phyloP scores from a whole-genome alignment of 2,797 vertebrate species.

The Acipenser oxyrinchus region DNA sequence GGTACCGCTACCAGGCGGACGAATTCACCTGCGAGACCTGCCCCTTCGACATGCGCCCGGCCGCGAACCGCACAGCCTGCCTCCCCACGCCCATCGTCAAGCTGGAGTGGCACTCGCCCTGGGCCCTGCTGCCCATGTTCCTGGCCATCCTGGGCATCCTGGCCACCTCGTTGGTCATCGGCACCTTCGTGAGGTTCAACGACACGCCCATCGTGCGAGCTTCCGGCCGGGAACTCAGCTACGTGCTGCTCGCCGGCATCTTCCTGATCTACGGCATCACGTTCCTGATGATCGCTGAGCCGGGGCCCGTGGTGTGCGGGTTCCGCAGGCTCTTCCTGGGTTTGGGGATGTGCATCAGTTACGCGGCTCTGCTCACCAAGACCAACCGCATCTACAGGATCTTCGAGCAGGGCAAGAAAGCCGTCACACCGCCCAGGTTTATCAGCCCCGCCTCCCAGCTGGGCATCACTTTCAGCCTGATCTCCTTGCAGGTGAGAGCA shows the following conservation, averaged over 20 bases:
- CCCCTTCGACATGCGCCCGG: conserved; percentile 69
- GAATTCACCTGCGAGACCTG: conserved; percentile 74
- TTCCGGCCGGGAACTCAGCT: conserved; percentile 78
- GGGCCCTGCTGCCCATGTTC: conserved; percentile 68
- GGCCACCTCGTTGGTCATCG: conserved; percentile 60
- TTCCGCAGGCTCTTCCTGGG: conserved; percentile 75
- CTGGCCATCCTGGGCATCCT: conserved; percentile 73
- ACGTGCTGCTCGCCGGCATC: conserved; percentile 73
- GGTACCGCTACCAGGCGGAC: conserved; percentile 76
- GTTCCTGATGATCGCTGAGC: conserved; percentile 87
- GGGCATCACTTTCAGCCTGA: accelerated
- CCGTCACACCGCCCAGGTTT: too few relatives aligned
- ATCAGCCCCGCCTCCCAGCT: too few relatives aligned
- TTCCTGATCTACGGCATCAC: conserved; percentile 76
- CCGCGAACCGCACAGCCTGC: conserved; percentile 66
- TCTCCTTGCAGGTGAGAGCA: conserved; percentile 46
- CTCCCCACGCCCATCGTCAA: conserved; percentile 74
- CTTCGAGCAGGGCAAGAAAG: too few relatives aligned
- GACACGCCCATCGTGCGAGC: conserved; percentile 83
- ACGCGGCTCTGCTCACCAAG: conserved; percentile 81
- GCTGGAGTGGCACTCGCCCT: conserved; percentile 76
- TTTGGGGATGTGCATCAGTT: conserved; percentile 77
- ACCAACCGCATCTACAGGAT: conserved; percentile 22
- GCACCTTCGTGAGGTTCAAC: conserved; percentile 71
- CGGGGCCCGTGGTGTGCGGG: conserved; percentile 60